phyloP scores from a whole-genome alignment of 2,113 vertebrate genomes.

The Macrotis lagotis region DNA sequence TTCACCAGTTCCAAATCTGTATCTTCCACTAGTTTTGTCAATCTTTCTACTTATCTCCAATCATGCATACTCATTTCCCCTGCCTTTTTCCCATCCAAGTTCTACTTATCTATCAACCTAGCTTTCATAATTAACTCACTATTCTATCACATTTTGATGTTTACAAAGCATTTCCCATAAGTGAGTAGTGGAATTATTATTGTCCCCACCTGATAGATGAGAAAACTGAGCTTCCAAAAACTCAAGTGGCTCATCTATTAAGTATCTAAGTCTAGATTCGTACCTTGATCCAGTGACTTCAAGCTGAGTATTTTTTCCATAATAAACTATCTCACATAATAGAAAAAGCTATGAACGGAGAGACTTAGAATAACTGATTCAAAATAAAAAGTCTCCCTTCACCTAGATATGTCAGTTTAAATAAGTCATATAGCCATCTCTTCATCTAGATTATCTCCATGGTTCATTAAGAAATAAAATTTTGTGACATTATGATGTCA shows the following conservation, averaged over 20 bases:
- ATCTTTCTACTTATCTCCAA: not conserved
- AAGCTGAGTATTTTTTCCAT: not conserved
- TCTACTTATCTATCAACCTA: not conserved
- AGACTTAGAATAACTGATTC: not conserved
- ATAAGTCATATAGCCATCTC: not conserved
- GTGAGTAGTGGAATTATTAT: not conserved
- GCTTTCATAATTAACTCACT: not conserved
- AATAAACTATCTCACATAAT: not conserved
- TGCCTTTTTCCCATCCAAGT: not conserved
- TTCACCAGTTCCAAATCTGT: not conserved
- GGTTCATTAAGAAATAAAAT: not conserved
- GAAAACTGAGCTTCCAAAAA: not conserved
- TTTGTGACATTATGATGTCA: not conserved
- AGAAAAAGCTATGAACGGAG: not conserved
- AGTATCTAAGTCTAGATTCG: not conserved
- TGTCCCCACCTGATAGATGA: not conserved
- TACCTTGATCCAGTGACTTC: not conserved
- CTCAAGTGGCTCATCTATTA: not conserved
- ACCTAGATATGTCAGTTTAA: not conserved
- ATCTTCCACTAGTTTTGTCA: not conserved
- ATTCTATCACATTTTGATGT: not conserved
- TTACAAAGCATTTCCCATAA: not conserved
- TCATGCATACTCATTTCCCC: not conserved
- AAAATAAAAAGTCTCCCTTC: not conserved
- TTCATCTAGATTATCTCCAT: accelerated